Evolutionary conservation across 2,113 vertebrate species (phyloP).

Genomic region (Aptenodytes patagonicus): DNA sequence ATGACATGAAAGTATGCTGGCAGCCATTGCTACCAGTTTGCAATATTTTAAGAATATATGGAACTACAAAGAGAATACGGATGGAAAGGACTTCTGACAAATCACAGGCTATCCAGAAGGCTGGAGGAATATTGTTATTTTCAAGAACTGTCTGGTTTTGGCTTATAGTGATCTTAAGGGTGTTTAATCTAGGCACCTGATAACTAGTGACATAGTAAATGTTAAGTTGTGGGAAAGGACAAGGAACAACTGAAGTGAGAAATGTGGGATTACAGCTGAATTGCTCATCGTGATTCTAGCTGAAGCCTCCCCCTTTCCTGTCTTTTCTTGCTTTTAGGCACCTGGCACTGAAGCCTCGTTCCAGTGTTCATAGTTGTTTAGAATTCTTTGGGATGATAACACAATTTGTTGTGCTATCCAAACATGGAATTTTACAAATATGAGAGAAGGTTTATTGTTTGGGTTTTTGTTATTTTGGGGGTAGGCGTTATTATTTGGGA

Average conservation of each 20-base stretch:
- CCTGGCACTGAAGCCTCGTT: background rate
- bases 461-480: background rate
- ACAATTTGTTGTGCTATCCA: background rate
- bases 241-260: background rate
- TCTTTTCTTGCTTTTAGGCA: background rate
- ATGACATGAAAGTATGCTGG: background rate
- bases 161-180: background rate
- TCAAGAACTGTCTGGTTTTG: background rate
- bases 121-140: background rate
- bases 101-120: background rate
- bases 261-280: background rate
- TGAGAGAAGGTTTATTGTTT: background rate
- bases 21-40: background rate
- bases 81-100: background rate
- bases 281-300: rapidly evolving
- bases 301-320: background rate
- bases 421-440: background rate
- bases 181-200: background rate
- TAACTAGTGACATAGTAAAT: background rate
- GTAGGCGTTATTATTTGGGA: background rate
- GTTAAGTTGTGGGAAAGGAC: background rate
- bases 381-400: background rate
- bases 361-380: background rate
- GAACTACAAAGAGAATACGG: background rate
- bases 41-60: background rate